These are phyloP conservation scores for Paradoxurus hermaphroditus DNA, from an alignment of 2,113 vertebrate genomes.

Conservation along the genomic window DNA sequence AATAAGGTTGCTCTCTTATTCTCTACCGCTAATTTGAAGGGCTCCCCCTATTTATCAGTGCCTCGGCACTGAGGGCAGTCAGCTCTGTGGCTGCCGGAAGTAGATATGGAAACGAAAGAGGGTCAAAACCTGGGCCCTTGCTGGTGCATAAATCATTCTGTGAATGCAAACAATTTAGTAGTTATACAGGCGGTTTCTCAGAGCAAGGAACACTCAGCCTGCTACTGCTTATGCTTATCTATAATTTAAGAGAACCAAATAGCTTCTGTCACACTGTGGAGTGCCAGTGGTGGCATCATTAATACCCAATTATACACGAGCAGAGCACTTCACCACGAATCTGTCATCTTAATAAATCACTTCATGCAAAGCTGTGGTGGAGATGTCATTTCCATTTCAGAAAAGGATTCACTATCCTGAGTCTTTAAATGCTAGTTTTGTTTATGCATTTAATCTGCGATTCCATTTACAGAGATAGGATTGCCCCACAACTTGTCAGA, in stretches of 20 bases:
- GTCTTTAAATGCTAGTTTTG: slow-evolving; percentile 19
- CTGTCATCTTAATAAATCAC: not conserved
- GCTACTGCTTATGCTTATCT: not conserved
- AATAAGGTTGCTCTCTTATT: not conserved
- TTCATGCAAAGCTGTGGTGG: not conserved
- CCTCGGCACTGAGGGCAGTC: not conserved
- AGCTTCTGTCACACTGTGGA: not conserved
- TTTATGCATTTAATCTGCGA: not conserved
- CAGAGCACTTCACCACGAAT: not conserved
- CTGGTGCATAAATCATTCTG: not conserved
- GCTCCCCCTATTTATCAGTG: not conserved
- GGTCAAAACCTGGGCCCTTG: not conserved
- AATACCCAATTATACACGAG: not conserved
- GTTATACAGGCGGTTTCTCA: not conserved
- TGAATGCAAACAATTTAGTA: not conserved
- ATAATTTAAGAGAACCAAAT: not conserved
- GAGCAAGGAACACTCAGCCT: not conserved
- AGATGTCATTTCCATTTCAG: not conserved
- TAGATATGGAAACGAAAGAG: not conserved
- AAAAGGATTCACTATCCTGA: not conserved
- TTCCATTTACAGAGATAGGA: not conserved
- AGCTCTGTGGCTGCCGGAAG: not conserved
- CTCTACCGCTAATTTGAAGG: not conserved
- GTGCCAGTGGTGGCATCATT: not conserved
- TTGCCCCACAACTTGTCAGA: slow-evolving; percentile 2